Base-by-base conservation (phyloP, 2,888 invertebrate genomes). In the Agonopterix subpropinquella region DNA sequence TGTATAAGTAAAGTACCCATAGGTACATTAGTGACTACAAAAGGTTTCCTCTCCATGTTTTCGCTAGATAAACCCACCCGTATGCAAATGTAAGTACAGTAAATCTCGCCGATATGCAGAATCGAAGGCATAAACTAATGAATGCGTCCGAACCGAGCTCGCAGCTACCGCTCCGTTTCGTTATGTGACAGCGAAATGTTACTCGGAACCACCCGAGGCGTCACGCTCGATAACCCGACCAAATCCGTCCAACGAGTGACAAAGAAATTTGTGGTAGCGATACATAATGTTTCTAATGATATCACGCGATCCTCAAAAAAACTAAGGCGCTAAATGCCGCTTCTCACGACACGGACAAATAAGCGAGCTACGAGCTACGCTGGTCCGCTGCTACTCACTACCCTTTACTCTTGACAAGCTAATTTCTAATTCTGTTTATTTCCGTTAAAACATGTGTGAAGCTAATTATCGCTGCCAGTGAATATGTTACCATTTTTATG, bases 181-280 rank as follows among this genome's bases (percentile, higher is more conserved):
- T 28, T 39, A 39, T n/a, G 39, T 39, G 39, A 9, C n/a, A n/a
- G 39, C n/a, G 39, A n/a, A 39, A 39, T 39, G 39, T 39, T 9
- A 28, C 28, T n/a, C 39, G 39, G 10, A 39, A 39, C 9, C 42
- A 11, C 42, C 11, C 11, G 59, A 62, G 61, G 60, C 68, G 72
- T 74, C 69, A 74, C 71, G 77, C 72, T 69, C 70, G 65, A 73
- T 73, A 76, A 73, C 71, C 61, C 68, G 61, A 61, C 65, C 73
- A 65, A 72, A 71, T 67, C 67, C 67, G 65, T 64, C 69, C 64
- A 70, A 69, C 73, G 71, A 77, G 77, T 77, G 80, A 80, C 80
- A 78, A 78, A 77, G 75, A 74, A 74, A 77, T 77, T 77, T 75
- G 76, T 79, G 72, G 72, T 64, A 72, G 72, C 73, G 65, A 71